Percentiles rank a stretch among this genome's conserved stretches.
Conservation (phyloP, 2,113 vertebrate genomes). For the Brachyhypopomus gauderio region DNA sequence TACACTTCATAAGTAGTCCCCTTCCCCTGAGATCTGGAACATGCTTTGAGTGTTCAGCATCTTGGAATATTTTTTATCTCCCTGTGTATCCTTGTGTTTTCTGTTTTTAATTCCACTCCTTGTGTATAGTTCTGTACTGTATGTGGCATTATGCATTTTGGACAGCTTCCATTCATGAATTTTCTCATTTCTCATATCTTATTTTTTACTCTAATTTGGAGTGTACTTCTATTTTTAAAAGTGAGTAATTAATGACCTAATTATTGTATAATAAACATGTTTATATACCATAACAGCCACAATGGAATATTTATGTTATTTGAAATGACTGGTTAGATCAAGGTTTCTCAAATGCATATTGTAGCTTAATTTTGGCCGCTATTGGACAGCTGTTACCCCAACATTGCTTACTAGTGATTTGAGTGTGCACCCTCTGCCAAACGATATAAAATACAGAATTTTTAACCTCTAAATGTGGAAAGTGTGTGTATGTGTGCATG, state of each 20-base stretch:
- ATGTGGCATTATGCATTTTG: background rate
- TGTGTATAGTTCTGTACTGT: background rate
- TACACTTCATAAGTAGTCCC: background rate
- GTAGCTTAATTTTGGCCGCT: no score
- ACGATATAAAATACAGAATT: background rate
- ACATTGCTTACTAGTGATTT: no score
- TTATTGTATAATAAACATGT: no score
- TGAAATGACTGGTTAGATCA: no score
- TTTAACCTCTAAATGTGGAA: background rate
- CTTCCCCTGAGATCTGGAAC: background rate
- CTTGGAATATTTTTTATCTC: background rate
- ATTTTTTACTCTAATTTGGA: background rate
- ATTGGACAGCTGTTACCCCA: no score
- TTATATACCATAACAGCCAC: no score
- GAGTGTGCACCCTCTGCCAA: no score
- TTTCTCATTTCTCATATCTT: background rate
- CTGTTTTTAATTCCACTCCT: background rate
- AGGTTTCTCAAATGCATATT: no score
- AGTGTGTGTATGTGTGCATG: background rate
- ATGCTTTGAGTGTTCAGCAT: background rate
- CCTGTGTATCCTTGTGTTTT: background rate
- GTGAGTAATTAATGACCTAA: background rate
- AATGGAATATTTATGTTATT: no score
- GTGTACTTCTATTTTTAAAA: background rate
- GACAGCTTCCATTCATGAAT: background rate